Conservation (phyloP, 2,113 vertebrate species). For the Alligator sinensis region DNA sequence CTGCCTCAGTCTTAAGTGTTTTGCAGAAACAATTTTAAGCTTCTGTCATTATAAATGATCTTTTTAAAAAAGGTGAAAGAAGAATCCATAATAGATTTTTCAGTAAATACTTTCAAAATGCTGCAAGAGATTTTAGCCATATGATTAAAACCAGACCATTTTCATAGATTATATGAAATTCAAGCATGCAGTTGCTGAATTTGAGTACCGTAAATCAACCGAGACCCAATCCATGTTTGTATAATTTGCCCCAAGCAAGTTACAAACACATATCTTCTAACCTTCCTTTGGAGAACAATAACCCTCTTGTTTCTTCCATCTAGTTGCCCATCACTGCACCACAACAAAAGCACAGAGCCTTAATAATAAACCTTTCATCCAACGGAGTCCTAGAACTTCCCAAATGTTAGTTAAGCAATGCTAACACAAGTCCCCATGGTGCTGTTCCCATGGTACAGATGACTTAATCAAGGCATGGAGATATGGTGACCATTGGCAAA, state of each 20-base stretch:
- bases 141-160: not conserved
- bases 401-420: not conserved
- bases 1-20: not conserved
- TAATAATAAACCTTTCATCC: not conserved
- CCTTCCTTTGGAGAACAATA: not conserved
- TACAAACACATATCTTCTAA: not conserved
- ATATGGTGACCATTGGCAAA: not conserved
- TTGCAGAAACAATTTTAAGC: not conserved
- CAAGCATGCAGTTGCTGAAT: not conserved
- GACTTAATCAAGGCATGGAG: not conserved
- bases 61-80: not conserved
- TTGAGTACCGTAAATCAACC: not conserved
- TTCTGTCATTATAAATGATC: not conserved
- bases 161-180: not conserved
- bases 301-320: not conserved
- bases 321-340: not conserved
- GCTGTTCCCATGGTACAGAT: not conserved
- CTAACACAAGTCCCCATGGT: not conserved
- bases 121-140: not conserved
- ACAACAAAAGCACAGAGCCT: not conserved
- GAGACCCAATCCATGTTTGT: not conserved
- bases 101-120: not conserved
- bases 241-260: not conserved
- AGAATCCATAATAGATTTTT: not conserved
- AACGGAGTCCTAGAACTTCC: not conserved